These are phyloP conservation scores for Halcyon senegalensis DNA, from an alignment of 2,113 vertebrate genomes.

Conservation along the genomic window DNA sequence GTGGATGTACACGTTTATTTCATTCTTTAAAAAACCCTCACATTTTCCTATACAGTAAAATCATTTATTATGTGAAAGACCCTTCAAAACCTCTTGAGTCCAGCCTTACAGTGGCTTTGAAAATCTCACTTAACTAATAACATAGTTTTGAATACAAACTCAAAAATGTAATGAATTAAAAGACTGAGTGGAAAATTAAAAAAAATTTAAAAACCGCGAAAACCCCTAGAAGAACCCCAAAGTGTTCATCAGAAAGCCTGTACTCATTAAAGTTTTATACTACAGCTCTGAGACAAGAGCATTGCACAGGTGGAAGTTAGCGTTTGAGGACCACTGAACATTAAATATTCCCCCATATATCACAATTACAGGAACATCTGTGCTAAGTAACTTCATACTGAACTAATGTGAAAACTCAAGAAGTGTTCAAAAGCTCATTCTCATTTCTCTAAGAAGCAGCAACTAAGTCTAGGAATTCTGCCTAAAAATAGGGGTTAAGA, in stretches of 20 bases:
- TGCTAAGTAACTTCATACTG: neutral
- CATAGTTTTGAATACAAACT: neutral
- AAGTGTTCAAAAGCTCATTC: neutral
- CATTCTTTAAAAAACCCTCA: neutral
- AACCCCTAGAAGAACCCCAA: neutral
- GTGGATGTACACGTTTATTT: neutral
- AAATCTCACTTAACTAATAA: neutral
- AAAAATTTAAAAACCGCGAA: neutral
- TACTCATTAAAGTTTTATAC: neutral
- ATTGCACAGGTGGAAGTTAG: neutral
- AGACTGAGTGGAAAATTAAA: neutral
- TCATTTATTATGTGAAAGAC: neutral
- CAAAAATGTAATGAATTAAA: neutral
- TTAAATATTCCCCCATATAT: neutral
- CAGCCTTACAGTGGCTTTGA: neutral
- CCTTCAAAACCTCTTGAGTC: neutral
- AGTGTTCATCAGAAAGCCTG: neutral
- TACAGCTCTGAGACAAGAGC: neutral
- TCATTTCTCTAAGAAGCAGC: neutral
- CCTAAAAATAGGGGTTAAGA: neutral
- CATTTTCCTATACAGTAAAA: neutral
- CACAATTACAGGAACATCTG: neutral
- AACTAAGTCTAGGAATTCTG: neutral
- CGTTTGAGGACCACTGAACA: neutral
- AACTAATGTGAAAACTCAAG: neutral